A percentile compares a stretch with the other conserved stretches of the same genome.
These are phyloP conservation scores for Sthenelais limicola DNA, from an alignment of 2,888 invertebrate genomes.

Conservation along the genomic window DNA sequence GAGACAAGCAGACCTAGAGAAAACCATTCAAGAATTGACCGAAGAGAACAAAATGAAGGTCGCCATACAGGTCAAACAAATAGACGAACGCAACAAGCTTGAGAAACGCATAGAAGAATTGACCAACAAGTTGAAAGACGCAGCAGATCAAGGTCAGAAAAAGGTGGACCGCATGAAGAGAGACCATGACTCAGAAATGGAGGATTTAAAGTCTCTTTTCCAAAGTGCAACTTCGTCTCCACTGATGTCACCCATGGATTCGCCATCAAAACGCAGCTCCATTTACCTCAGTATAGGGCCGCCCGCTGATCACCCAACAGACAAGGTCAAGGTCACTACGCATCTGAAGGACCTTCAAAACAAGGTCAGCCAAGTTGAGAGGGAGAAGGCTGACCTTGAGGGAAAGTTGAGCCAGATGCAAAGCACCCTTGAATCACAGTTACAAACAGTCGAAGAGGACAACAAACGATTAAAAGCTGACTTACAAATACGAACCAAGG, in stretches of 20 bases:
- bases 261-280: conserved; percentile 13
- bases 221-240: conserved; percentile 23
- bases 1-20: conserved; percentile 29
- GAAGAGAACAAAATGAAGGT: conserved; percentile 31
- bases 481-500: neutral
- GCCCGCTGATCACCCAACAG: conserved; percentile 9
- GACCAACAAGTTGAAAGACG: neutral
- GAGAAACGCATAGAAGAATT: conserved; percentile 12
- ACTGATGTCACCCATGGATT: neutral
- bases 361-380: conserved; percentile 24
- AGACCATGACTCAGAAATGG: conserved; percentile 10
- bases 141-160: neutral
- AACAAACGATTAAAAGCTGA: neutral
- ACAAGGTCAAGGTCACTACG: neutral
- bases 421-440: neutral
- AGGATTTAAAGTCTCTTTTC: conserved; percentile 29
- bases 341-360: conserved; percentile 21
- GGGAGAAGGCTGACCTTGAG: neutral
- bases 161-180: conserved; percentile 13
- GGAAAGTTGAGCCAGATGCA: neutral
- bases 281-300: conserved; percentile 25
- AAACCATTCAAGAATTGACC: conserved; percentile 28
- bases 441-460: neutral
- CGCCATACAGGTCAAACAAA: conserved; percentile 16
- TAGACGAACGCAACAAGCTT: conserved; percentile 31